These are phyloP conservation scores for Microhierax caerulescens DNA, from an alignment of 2,797 vertebrate species.

Conservation along the genomic window DNA sequence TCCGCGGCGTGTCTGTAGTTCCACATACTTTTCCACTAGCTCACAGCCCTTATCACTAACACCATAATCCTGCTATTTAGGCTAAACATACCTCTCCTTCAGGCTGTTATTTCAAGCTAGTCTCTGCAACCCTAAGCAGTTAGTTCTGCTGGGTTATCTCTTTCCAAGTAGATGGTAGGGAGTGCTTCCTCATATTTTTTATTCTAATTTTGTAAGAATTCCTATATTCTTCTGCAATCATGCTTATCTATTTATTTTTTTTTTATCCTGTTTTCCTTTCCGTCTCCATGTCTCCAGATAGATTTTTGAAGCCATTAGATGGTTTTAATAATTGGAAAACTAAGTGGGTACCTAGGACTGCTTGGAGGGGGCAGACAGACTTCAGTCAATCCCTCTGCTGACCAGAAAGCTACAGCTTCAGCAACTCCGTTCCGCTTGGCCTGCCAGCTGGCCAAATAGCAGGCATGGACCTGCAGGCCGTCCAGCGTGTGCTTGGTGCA, in stretches of 20 bases:
- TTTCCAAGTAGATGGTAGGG: background rate
- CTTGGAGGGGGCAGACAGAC: background rate
- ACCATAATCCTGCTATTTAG: constrained; percentile 22
- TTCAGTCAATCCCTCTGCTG: rapidly evolving
- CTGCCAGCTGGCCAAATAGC: background rate
- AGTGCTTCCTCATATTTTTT: background rate
- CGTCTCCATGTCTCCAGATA: background rate
- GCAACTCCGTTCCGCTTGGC: background rate
- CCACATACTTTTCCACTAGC: background rate
- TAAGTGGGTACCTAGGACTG: background rate
- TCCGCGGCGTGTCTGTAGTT: background rate
- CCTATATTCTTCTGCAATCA: background rate
- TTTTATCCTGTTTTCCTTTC: background rate
- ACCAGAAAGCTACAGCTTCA: background rate
- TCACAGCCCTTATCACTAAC: background rate
- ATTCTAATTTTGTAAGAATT: background rate
- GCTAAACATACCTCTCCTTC: background rate
- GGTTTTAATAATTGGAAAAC: background rate
- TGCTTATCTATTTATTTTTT: background rate
- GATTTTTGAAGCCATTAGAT: background rate
- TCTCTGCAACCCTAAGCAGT: background rate
- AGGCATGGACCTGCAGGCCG: background rate
- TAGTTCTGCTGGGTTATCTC: background rate
- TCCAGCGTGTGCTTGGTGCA: rapidly evolving
- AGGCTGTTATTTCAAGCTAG: background rate